Percentiles rank a stretch among this genome's conserved stretches.
Conservation (phyloP, 1,140 invertebrate species). For the Muscidifurax raptorellus region DNA sequence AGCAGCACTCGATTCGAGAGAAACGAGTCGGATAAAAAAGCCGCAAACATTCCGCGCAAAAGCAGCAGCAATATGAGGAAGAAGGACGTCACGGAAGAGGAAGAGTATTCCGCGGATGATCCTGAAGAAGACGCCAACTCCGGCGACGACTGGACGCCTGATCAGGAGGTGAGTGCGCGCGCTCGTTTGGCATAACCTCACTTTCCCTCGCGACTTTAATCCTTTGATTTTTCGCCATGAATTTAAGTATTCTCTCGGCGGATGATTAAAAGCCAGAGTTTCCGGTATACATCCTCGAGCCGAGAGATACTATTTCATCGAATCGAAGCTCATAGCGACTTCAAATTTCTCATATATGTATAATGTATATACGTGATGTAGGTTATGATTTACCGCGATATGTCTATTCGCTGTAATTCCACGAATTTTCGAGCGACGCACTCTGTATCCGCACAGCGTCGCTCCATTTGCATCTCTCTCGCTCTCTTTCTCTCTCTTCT, state of each 20-base stretch:
- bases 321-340: no score
- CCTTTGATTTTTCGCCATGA: neutral
- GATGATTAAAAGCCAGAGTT: no score
- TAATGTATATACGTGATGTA: no score
- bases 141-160: conserved; percentile 72
- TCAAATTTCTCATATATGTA: no score
- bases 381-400: no score
- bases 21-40: conserved; percentile 25
- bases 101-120: conserved; percentile 74
- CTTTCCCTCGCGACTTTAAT: neutral
- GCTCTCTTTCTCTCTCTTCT: neutral
- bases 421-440: no score
- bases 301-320: no score
- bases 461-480: neutral
- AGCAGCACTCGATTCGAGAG: no score
- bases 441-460: neutral
- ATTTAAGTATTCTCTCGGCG: no score
- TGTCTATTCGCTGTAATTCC: no score
- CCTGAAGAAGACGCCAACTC: conserved; percentile 70
- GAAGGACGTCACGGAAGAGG: conserved; percentile 73
- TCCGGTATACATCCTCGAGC: no score
- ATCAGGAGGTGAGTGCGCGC: conserved; percentile 67
- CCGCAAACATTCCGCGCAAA: conserved; percentile 72
- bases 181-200: conserved; percentile 29
- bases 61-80: conserved; percentile 67